Percentiles rank a stretch among this genome's conserved stretches.
Evolutionary conservation across 2,113 vertebrate species (phyloP).

Genomic region (Notiomystis cincta): DNA sequence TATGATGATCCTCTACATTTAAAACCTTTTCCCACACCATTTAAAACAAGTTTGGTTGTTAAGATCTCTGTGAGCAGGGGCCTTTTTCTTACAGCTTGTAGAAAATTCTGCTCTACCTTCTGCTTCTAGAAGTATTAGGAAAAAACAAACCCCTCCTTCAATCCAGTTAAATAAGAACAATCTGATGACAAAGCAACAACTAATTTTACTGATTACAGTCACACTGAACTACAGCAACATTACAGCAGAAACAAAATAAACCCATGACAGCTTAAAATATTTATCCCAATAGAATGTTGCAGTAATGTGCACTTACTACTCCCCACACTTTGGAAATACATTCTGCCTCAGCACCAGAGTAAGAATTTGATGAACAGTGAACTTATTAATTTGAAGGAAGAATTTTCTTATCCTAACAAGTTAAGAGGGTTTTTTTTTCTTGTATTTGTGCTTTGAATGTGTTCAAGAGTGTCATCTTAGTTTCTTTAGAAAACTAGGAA

Average conservation of each 20-base stretch:
- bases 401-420: background rate
- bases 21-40: background rate
- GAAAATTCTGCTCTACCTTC: background rate
- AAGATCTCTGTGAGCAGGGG: background rate
- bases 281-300: background rate
- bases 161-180: background rate
- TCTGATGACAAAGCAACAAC: background rate
- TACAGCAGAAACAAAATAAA: background rate
- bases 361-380: background rate
- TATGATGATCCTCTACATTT: background rate
- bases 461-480: background rate
- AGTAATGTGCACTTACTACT: background rate
- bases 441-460: background rate
- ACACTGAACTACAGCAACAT: background rate
- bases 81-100: background rate
- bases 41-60: background rate
- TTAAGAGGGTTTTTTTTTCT: background rate
- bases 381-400: background rate
- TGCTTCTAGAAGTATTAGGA: background rate
- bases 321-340: background rate
- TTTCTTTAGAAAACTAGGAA: background rate
- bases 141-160: background rate
- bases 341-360: background rate
- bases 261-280: background rate
- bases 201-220: background rate